phyloP scores from a whole-genome alignment of 2,888 invertebrate genomes.

The Tiliacea aurago region DNA sequence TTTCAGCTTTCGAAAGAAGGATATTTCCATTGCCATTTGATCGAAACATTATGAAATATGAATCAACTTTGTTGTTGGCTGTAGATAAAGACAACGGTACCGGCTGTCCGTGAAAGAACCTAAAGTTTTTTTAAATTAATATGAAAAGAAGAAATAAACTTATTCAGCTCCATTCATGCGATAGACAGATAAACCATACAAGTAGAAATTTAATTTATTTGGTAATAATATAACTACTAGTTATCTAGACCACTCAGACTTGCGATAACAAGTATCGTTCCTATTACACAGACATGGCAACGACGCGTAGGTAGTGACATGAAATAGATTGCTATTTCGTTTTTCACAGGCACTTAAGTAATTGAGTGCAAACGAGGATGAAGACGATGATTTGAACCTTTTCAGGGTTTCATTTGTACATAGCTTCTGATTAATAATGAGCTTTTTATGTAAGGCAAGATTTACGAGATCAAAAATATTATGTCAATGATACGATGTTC shows the following conservation, averaged over 20 bases:
- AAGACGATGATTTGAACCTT: no score
- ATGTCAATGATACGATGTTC: no score
- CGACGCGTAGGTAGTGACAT: background rate
- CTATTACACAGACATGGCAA: conserved; percentile 26
- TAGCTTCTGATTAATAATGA: background rate
- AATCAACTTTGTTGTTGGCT: background rate
- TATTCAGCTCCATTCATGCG: background rate
- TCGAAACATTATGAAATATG: background rate
- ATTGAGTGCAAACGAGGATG: background rate
- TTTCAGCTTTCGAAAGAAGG: background rate
- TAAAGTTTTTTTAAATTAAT: background rate
- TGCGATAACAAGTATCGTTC: background rate
- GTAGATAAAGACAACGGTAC: background rate
- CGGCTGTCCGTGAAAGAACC: background rate
- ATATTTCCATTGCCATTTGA: background rate
- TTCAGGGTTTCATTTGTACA: no score
- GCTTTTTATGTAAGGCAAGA: background rate
- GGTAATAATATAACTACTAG: background rate
- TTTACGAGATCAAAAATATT: no score
- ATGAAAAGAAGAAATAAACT: background rate
- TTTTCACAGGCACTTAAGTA: conserved; percentile 30
- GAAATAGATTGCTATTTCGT: conserved; percentile 34
- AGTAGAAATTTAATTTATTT: conserved; percentile 7
- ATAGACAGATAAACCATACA: conserved; percentile 6
- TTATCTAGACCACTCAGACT: background rate